Conservation (phyloP, 2,113 vertebrate genomes). For the Oncorhynchus kisutch region DNA sequence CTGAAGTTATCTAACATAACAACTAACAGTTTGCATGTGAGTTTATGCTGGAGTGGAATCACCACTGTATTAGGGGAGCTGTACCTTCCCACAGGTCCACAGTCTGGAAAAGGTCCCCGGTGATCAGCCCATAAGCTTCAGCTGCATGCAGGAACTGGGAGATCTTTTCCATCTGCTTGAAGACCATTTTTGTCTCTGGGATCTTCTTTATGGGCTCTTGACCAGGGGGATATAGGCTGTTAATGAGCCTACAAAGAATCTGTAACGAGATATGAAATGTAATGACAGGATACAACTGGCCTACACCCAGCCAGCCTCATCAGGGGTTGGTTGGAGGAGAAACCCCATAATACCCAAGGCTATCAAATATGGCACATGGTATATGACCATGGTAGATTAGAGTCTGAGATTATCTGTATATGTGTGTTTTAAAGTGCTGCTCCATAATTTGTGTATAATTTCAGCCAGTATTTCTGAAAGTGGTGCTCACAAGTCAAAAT, state of each 20-base stretch:
- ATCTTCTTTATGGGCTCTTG: slow-evolving; percentile 79
- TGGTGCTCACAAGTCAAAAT: too few species aligned
- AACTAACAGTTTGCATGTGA: background rate
- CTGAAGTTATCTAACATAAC: too few species aligned
- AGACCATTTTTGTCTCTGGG: slow-evolving; percentile 77
- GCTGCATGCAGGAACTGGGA: slow-evolving; percentile 82
- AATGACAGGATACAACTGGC: background rate
- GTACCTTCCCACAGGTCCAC: slow-evolving; percentile 87
- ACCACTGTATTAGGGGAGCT: slow-evolving; percentile 4
- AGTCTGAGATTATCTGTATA: background rate
- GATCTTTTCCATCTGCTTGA: slow-evolving; percentile 89
- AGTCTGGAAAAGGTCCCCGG: slow-evolving; percentile 84
- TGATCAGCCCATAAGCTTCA: slow-evolving; percentile 77
- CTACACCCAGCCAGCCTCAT: background rate
- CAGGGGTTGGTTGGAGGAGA: background rate
- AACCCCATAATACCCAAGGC: background rate
- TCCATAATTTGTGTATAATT: too few species aligned
- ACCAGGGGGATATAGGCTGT: slow-evolving; percentile 77
- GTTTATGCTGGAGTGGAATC: too few species aligned
- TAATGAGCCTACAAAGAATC: slow-evolving; percentile 80
- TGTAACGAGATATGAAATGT: slow-evolving; percentile 47
- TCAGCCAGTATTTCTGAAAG: too few species aligned
- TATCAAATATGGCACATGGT: background rate
- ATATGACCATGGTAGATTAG: background rate
- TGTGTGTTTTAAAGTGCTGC: background rate